Base-by-base conservation (phyloP, 2,888 invertebrate species). In the Gastracanthus pulcherrimus region DNA sequence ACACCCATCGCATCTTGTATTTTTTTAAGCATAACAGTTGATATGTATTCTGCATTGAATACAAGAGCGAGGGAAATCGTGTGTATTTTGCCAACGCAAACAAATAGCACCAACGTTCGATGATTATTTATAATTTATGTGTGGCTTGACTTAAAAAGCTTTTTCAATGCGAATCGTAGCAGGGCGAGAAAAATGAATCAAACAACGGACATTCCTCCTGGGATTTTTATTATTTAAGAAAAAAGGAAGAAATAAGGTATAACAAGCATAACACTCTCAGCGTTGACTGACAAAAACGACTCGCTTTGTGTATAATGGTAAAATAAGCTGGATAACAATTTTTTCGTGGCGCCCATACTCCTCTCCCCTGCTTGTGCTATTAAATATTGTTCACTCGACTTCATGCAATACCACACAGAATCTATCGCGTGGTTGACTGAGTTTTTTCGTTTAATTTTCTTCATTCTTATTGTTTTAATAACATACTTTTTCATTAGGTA, bases 11-110 rank as follows among this genome's bases (percentile, higher is more conserved):
- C 64, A 67, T 76, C 66, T 36, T 31, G 45, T 81, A 81, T 82
- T 80, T 71, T 31, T 58, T 48, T 1, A 64, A 74, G 29, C 29
- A 48, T 26, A 67, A 62, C 64, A 71, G 31, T 51, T 41, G 55
- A n/a, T 58, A 11, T 60, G 55, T 26, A 60, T 7, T 38, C 31
- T 6, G 29, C 58, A 51, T 9, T 64, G 41, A 81, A 82, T 82
- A 82, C 70, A 81, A 77, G 74, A 75, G 64, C 76, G 76, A 81
- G 79, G 67, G 51, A 76, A 66, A 41, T 74, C 9, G 36, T 41
- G 36, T 16, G 16, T 23, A 16, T 41, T 76, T 58, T 41, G 9
- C 36, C 26, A 58, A 36, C 9, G 31, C 41, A 76, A 70, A 2
- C 60, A 66, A 48, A n/a, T 16, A 45, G 45, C 41, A 60, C 38